Evolutionary conservation across 2,113 vertebrate genomes (phyloP).

Genomic region (Cebus imitator): DNA sequence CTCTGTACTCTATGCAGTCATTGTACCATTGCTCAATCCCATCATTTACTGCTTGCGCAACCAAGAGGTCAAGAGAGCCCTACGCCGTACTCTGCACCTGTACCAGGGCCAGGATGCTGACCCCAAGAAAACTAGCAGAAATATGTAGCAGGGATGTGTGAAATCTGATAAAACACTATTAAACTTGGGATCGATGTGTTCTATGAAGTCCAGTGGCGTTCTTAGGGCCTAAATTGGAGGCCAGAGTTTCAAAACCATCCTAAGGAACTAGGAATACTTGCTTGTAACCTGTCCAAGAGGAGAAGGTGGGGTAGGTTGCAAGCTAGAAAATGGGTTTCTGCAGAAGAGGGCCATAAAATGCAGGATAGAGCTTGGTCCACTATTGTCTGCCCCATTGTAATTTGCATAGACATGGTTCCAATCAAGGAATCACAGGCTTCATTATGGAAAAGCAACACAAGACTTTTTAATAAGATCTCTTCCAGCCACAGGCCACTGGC

Average conservation of each 20-base stretch:
- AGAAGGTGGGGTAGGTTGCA: background rate
- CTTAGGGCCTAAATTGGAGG: background rate
- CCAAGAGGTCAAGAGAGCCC: constrained; percentile 74
- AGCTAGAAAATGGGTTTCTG: background rate
- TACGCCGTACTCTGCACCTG: constrained; percentile 45
- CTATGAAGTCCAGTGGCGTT: background rate
- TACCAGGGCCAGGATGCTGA: background rate
- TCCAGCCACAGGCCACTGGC: background rate
- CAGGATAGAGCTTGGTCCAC: background rate
- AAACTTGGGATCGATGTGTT: background rate
- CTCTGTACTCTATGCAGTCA: constrained; percentile 75
- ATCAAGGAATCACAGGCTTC: background rate
- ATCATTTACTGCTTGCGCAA: constrained; percentile 77
- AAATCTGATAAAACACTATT: background rate
- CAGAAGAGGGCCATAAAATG: background rate
- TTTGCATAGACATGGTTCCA: background rate
- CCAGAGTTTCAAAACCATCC: background rate
- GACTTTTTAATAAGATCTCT: background rate
- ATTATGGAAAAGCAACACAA: background rate
- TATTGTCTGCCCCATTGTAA: background rate
- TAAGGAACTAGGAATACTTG: background rate
- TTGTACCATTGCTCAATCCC: constrained; percentile 78
- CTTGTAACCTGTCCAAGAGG: background rate
- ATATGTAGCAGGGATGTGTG: background rate
- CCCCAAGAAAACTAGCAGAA: background rate